Evolutionary conservation across 1,140 invertebrate genomes (phyloP).

Genomic region (Odontomachus brunneus): DNA sequence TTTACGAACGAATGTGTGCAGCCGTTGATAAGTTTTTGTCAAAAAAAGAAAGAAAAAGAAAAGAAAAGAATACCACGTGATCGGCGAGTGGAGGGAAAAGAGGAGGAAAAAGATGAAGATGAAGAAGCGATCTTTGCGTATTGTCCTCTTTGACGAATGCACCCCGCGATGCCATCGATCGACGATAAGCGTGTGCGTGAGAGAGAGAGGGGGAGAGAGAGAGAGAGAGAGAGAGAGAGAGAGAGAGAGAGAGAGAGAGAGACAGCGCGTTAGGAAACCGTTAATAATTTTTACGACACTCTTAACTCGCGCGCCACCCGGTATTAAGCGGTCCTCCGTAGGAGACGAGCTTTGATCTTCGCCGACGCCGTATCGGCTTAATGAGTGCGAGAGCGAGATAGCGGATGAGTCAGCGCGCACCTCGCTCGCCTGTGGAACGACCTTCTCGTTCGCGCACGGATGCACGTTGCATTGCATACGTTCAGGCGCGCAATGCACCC

Average conservation of each 20-base stretch:
- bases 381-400: constrained; percentile 75
- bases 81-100: constrained; percentile 22
- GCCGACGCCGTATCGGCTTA: constrained; percentile 80
- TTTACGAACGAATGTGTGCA: constrained; percentile 17
- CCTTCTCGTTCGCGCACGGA: constrained; percentile 44
- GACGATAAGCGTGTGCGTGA: constrained; percentile 82
- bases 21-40: background rate
- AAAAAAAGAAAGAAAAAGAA: background rate
- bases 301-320: constrained; percentile 83
- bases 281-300: constrained; percentile 84
- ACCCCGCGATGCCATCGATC: constrained; percentile 71
- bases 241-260: constrained; percentile 56
- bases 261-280: constrained; percentile 66
- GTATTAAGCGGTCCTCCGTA: constrained; percentile 82
- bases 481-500: constrained; percentile 36
- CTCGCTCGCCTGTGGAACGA: constrained; percentile 46
- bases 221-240: constrained; percentile 63
- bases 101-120: constrained; percentile 48
- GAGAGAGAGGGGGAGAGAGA: constrained; percentile 59
- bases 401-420: constrained; percentile 27
- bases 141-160: constrained; percentile 69
- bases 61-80: background rate
- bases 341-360: constrained; percentile 82
- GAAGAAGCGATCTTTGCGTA: constrained; percentile 66
- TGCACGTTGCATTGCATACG: constrained; percentile 56